Conservation (phyloP, 2,888 invertebrate species). For the Athetis lepigone region DNA sequence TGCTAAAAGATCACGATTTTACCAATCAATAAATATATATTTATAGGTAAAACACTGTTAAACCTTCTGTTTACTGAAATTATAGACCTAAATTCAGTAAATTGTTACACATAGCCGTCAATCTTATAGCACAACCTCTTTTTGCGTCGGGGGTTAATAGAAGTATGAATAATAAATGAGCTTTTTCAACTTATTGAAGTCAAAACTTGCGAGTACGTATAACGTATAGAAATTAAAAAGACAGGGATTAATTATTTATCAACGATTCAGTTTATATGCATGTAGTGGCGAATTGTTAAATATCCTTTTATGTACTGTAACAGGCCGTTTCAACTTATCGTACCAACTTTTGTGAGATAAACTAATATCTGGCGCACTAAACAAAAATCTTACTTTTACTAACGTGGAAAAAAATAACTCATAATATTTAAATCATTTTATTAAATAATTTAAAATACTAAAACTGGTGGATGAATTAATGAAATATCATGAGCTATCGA, state of each 20-base stretch:
- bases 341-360: conserved; percentile 1
- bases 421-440: no score
- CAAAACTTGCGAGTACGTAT: conserved; percentile 5
- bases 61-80: neutral
- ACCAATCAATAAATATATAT: conserved; percentile 1
- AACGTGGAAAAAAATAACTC: no score
- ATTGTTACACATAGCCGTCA: no score
- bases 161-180: no score
- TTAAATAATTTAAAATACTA: neutral
- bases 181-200: neutral
- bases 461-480: conserved; percentile 25
- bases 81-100: neutral
- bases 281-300: neutral
- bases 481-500: conserved; percentile 46
- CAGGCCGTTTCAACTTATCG: neutral
- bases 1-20: neutral
- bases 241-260: no score
- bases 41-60: neutral
- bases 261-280: conserved; percentile 1
- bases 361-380: no score
- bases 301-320: conserved; percentile 12
- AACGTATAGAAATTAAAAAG: neutral
- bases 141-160: no score
- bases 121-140: no score
- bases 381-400: no score